Evolutionary conservation across 2,113 vertebrate genomes (phyloP).

Genomic region (Odocoileus hemionus): DNA sequence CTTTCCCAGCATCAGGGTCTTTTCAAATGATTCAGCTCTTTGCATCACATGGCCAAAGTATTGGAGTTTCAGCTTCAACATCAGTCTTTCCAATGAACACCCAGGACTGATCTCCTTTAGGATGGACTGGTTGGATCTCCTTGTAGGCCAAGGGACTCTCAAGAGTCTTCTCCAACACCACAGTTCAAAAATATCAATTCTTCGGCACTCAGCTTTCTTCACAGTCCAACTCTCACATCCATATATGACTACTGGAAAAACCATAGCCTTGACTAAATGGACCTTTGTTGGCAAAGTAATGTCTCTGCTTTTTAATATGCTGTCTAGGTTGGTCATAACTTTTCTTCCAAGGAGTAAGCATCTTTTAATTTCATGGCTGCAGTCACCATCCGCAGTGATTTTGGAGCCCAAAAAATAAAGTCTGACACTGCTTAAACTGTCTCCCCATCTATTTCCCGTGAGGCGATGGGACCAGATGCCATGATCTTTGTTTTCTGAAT

Average conservation of each 20-base stretch:
- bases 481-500: not conserved
- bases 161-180: not conserved
- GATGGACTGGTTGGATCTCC: not conserved
- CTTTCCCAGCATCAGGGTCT: not conserved
- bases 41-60: rapidly evolving
- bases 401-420: rapidly evolving
- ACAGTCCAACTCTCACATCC: not conserved
- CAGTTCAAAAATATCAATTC: not conserved
- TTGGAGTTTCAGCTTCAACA: not conserved
- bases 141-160: not conserved
- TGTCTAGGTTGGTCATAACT: too few relatives aligned
- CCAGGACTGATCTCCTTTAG: not conserved
- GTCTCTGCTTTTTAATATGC: too few relatives aligned
- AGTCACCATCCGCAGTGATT: not conserved
- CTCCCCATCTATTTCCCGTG: not conserved
- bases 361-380: too few relatives aligned
- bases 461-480: not conserved
- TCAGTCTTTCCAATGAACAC: not conserved
- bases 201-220: not conserved
- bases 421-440: not conserved
- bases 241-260: not conserved
- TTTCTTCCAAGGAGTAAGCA: too few relatives aligned
- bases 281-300: too few relatives aligned
- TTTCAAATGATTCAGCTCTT: not conserved
- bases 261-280: not conserved